phyloP scores from a whole-genome alignment of 2,888 invertebrate genomes.

The Xanthia togata region DNA sequence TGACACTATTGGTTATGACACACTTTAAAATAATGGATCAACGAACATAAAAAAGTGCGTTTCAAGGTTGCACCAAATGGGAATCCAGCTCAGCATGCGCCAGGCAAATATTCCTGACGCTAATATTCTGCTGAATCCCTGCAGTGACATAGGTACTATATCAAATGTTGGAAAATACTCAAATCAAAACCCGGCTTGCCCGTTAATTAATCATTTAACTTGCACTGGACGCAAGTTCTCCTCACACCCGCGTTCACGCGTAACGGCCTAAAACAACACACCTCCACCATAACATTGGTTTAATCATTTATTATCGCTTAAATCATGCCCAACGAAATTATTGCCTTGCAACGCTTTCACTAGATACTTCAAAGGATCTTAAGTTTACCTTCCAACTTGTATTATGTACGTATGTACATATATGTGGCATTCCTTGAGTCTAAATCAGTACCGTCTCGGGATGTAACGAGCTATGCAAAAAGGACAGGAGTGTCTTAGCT shows the following conservation, averaged over 20 bases:
- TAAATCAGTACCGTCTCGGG: constrained; percentile 68
- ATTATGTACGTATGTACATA: constrained; percentile 28
- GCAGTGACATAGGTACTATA: too few species aligned
- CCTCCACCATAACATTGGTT: constrained; percentile 13
- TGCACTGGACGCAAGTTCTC: not conserved
- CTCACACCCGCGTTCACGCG: not conserved
- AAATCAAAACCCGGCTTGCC: not conserved
- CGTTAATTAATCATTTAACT: constrained; percentile 5
- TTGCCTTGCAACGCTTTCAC: constrained; percentile 46
- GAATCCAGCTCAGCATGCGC: too few species aligned
- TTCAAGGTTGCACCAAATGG: too few species aligned
- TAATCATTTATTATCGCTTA: constrained; percentile 55
- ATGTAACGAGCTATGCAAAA: constrained; percentile 68
- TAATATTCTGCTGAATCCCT: too few species aligned
- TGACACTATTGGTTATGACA: too few species aligned
- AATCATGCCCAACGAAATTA: constrained; percentile 63
- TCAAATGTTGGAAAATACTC: too few species aligned
- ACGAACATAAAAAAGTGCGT: too few species aligned
- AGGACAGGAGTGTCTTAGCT: constrained; percentile 60
- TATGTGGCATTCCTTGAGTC: constrained; percentile 63
- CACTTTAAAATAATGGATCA: too few species aligned
- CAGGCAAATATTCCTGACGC: too few species aligned
- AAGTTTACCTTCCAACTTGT: constrained; percentile 45
- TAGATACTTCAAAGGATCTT: constrained; percentile 64
- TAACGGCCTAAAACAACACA: constrained; percentile 18